Base-by-base conservation (phyloP, 2,888 invertebrate species). In the Mellilla xanthometata region DNA sequence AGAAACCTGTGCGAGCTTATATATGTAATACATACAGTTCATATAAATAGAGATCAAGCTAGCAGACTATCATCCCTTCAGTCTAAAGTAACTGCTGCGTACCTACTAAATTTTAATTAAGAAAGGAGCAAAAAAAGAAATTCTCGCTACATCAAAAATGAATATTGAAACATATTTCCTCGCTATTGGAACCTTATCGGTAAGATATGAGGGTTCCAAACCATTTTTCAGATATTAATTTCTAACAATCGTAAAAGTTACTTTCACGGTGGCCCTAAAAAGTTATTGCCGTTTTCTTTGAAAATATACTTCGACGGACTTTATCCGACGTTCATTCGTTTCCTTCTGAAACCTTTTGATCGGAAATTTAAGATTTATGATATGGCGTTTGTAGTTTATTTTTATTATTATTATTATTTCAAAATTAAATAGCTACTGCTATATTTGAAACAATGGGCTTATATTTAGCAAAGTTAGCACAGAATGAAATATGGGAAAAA, bases 221-320 rank as follows among this genome's bases (percentile, higher is more conserved):
- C 72, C 80, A 76, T 85, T 84, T 84, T 83, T 84, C 82, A 81
- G 80, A 83, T 85, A 88, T 86, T 86, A 87, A 86, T 87, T 85
- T 73, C 74, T 78, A 83, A 86, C 84, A 87, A 83, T 82, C 84
- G 79, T 87, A 85, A 87, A 87, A 85, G 80, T 85, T 68, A 79
- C 73, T 79, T 83, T 84, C 81, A 85, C 77, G 74, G 76, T 72
- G 61, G 74, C 71, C 72, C 72, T 84, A 83, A 87, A 86, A 87
- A 81, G 77, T 85, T 83, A 85, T 75, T 53, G 68, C 72, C 65
- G 64, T 62, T 77, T 76, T 70, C 68, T 69, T 67, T 66, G 68
- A 72, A 82, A 80, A 81, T 84, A 77, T 71, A 80, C 74, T 77
- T 82, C 73, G 72, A 61, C 72, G 64, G 72, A 78, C 71, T 80